Conservation (phyloP, 2,113 vertebrate genomes). For the Perca schrenkii region DNA sequence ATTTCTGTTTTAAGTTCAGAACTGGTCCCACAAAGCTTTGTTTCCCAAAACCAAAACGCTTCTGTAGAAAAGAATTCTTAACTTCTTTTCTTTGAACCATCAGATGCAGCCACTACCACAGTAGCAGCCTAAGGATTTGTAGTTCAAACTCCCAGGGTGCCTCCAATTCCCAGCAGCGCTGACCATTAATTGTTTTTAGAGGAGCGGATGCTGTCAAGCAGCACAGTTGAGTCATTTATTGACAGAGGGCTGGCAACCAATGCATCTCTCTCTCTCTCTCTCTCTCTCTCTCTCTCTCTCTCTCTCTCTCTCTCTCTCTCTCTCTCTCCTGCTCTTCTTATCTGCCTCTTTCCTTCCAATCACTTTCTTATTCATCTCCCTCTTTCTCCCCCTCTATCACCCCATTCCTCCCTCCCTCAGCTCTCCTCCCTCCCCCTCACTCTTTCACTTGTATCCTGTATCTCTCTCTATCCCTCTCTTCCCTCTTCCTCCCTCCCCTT, state of each 20-base stretch:
- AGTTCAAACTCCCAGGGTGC: conserved; percentile 29
- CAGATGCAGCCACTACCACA: conserved; percentile 4
- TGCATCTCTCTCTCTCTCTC: conserved; percentile 61
- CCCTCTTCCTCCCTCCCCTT: conserved; percentile 12
- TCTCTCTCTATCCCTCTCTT: conserved; percentile 18
- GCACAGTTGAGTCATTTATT: conserved; percentile 89
- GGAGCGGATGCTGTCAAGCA: conserved; percentile 89
- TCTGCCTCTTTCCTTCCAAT: conserved; percentile 33
- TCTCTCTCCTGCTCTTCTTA: conserved; percentile 31
- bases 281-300: conserved; percentile 19
- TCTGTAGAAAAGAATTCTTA: background rate
- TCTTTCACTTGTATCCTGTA: conserved; percentile 24
- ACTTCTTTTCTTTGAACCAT: background rate
- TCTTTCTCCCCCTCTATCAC: conserved; percentile 6
- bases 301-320: background rate
- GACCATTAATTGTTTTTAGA: conserved; percentile 91
- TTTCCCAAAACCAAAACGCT: background rate
- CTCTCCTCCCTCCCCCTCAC: conserved; percentile 8
- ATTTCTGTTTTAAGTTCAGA: background rate
- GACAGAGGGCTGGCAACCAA: conserved; percentile 87
- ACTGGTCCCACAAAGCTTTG: background rate
- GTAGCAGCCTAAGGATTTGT: conserved; percentile 44
- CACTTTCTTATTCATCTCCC: conserved; percentile 25
- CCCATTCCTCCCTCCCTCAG: background rate
- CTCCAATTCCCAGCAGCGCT: conserved; percentile 82